Evolutionary conservation across 2,797 vertebrate species (phyloP), one percentile per base, ranked within the genome.

Genomic region (Gymnopithys bicolor): DNA sequence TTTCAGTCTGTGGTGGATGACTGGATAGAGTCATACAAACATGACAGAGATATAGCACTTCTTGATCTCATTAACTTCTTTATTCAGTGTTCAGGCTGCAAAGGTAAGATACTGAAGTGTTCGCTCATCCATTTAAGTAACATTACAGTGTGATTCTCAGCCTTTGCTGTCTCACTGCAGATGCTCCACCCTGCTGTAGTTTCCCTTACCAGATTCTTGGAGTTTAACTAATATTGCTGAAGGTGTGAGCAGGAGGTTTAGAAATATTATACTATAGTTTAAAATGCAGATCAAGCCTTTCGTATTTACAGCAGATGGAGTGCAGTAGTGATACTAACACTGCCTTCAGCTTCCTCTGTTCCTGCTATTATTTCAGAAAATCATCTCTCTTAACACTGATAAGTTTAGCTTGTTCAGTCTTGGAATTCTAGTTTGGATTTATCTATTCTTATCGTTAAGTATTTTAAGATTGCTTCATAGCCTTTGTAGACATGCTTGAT

Each of bases 11-110:
- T 99, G 39, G 99, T 99, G 84, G 99, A 99, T 98, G 99, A 99
- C 97, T 99, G 99, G 99, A 99, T 99, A 95, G 99, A 99, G 95
- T 99, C 99, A 55, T 99, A 99, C 97, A 99, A 99, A 98, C 98
- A 98, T 89, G 99, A 99, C 97, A 98, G 99, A 97, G 99, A 99
- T 97, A 98, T 98, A 95, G 99, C 99, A 48, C 98, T 99, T 85
- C 98, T 99, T 98, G 99, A 99, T 97, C 99, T 99, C 96, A 99
- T 99, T 97, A 99, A 99, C 97, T 99, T 99, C 98, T 99, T 99
- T 97, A 99, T 99, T 97, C 99, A 99, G 97, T 99, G 99, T 97
- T 99, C 99, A 77, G 99, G 99, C 95, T 99, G 99, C 97, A 99
- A 99, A 99, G 99, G 99, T 99, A 98, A 94, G 96, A 89, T 84